A percentile compares a stretch with the other conserved stretches of the same genome.
These are phyloP conservation scores for Melinopterus prodromus DNA, from an alignment of 2,888 invertebrate species.

Conservation along the genomic window DNA sequence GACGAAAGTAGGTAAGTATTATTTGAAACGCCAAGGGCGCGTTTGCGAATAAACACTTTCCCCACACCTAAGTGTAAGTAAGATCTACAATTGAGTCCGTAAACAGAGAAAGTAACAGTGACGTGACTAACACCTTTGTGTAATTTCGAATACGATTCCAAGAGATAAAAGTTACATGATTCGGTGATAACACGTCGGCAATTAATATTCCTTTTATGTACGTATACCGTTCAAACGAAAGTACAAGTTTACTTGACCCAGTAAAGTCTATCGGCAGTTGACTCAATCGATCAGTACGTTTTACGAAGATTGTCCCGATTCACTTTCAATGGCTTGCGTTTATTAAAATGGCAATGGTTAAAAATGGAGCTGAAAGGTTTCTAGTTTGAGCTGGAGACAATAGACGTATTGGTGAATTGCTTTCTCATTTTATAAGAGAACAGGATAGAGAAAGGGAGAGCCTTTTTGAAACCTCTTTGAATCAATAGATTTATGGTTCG, in stretches of 20 bases:
- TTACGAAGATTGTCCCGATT: neutral
- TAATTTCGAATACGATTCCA: neutral
- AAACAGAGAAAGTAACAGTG: neutral
- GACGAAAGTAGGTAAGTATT: neutral
- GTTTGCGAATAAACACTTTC: neutral
- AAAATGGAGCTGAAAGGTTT: neutral
- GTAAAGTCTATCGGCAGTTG: neutral
- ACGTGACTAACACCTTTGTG: neutral
- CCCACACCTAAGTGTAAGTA: neutral
- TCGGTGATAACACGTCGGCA: neutral
- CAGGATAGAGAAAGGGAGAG: neutral
- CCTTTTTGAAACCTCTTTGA: neutral
- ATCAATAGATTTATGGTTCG: neutral
- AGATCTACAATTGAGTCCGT: neutral
- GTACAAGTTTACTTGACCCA: neutral
- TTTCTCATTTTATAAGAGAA: neutral
- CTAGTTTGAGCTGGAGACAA: neutral
- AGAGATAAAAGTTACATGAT: neutral
- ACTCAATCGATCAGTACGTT: neutral
- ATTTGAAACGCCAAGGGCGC: neutral
- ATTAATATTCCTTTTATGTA: neutral
- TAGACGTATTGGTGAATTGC: neutral
- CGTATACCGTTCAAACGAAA: neutral
- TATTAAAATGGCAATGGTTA: neutral
- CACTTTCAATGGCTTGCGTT: neutral